Base-by-base conservation (phyloP, 2,113 vertebrate species). In the Dryoscopus gambensis region DNA sequence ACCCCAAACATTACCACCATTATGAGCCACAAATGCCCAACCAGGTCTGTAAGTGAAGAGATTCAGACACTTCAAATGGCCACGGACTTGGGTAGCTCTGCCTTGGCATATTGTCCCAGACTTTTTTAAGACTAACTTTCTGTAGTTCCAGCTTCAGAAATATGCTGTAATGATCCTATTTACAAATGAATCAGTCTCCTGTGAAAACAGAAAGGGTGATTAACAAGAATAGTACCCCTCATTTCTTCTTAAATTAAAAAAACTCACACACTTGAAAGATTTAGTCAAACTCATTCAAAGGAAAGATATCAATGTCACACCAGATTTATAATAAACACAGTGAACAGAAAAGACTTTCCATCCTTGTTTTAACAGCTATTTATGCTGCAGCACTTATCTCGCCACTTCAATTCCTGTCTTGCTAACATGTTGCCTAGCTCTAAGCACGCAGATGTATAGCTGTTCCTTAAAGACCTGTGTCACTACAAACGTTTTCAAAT, bases 341-440 rank as follows among this genome's bases (percentile, higher is more conserved):
- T 14, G 59, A 92, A 53, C 22, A 70, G 80, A 40, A 53, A 56
- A 59, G 3, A 27, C 24, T 71, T 95, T 52, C 7, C 5, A 0
- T 78, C 63, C 64, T 74, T 77, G 23, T 90, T 93, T 77, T 78
- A 92, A 49, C 59, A 87, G 39, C 15, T 81, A 22, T 67, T 95
- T 63, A 44, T 75, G 23, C 60, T 53, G 22, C 30, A 63, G 60
- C 47, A 63, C 44, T 95, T 76, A 33, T 16, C 55, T 74, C 78
- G n/a, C 47, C 42, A 50, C 42, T 84, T 91, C 69, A 37, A 15
- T 71, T 81, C n/a, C 55, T 76, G 31, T 64, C 69, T 90, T 79
- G 57, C 24, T 75, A 78, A 52, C 60, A 53, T 0, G 0, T 18
- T 82, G 44, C 40, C 47, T 65, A 39, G n/a, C 18, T 85, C 16